Base-by-base conservation (phyloP, 2,888 invertebrate species). In the Gymnocheta viridis region DNA sequence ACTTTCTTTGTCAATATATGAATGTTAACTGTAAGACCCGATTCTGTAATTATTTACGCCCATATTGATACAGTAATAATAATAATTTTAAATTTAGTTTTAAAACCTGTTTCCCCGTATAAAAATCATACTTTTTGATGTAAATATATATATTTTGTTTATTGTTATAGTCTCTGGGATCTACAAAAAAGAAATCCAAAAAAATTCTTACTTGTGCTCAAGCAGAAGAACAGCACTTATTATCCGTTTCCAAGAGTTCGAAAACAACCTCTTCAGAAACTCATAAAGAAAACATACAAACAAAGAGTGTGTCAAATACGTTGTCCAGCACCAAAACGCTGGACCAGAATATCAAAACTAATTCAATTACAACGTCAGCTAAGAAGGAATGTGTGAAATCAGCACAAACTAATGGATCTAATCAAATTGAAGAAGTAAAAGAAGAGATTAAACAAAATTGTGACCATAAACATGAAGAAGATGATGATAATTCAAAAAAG, bases 211-310 rank as follows among this genome's bases (percentile, higher is more conserved):
- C 78, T 5, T 51, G 54, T n/a, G 29, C 69, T 0, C 70, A 79
- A 54, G 82, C 86, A n/a, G 88, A 88, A 24, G 88, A 88, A 54
- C 86, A 88, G 4, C 87, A 88, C 54, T 85, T 88, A 51, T 84
- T 64, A 29, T 54, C 67, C 14, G 29, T 86, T 35, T 82, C 85
- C 1, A 56, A 66, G 5, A 60, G 38, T 41, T 56, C 64, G 7
- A 62, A 62, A 49, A 56, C 73, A 24, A 44, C 66, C 5, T 41
- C 51, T 27, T 70, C 77, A 54, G 49, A 38, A 27, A 62, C 72
- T 22, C 74, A 64, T 12, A 82, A 67, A 73, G 76, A 80, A 47
- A 51, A 22, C n/a, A 44, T 22, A 19, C 38, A 38, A 19, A 17
- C 47, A 6, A 41, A 56, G 19, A 10, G 0, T n/a, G 4, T 19